phyloP scores from a whole-genome alignment of 2,113 vertebrate genomes.

The Microcebus lehilahytsara region DNA sequence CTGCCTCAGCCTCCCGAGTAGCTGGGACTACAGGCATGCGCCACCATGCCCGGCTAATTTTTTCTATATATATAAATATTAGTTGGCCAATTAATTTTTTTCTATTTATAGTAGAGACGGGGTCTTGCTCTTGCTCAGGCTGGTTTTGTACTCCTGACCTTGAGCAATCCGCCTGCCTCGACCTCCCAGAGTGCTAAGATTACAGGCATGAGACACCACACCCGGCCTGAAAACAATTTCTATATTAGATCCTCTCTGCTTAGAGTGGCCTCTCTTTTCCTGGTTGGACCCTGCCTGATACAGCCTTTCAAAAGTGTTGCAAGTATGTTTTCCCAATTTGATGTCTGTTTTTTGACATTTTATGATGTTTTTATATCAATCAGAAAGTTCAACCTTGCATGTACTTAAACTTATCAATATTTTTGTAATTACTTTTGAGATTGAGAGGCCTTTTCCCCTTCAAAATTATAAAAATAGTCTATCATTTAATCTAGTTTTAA shows the following conservation, averaged over 20 bases:
- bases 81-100: no score
- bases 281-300: not conserved
- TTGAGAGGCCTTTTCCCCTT: not conserved
- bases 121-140: no score
- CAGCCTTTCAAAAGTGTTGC: not conserved
- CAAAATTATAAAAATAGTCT: not conserved
- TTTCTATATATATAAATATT: no score
- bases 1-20: no score
- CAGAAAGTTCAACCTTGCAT: not conserved
- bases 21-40: no score
- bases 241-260: not conserved
- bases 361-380: not conserved
- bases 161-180: no score
- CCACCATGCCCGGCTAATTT: no score
- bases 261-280: not conserved
- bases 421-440: not conserved
- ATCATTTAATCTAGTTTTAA: not conserved
- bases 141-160: no score
- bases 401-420: not conserved
- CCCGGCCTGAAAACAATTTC: not conserved
- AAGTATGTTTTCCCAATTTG: not conserved
- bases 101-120: no score
- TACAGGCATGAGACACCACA: no score
- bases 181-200: no score
- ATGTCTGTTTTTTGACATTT: not conserved